These are phyloP conservation scores for Gephyroberyx darwinii DNA, from an alignment of 2,797 vertebrate species.

Conservation along the genomic window DNA sequence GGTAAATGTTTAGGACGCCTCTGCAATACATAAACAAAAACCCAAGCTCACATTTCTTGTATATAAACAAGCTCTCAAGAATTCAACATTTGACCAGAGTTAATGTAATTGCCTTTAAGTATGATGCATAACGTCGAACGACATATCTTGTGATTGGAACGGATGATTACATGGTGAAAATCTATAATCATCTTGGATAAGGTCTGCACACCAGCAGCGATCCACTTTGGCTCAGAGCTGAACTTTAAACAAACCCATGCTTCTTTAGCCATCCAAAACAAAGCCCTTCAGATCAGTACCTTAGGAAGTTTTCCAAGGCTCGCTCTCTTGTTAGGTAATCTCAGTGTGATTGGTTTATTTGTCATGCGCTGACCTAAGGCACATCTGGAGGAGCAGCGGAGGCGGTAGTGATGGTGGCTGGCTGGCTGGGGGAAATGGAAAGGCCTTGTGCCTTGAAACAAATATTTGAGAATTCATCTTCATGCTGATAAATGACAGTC, in stretches of 20 bases:
- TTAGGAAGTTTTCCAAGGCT: conserved; percentile 19
- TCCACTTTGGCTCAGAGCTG: conserved; percentile 18
- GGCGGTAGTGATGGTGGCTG: not conserved
- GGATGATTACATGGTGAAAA: conserved; percentile 48
- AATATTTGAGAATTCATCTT: not conserved
- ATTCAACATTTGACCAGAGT: conserved; percentile 35
- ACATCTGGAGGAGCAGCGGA: conserved; percentile 16
- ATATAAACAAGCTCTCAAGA: conserved; percentile 40
- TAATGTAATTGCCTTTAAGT: conserved; percentile 35
- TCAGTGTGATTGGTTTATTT: conserved; percentile 42
- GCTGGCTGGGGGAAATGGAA: too few species aligned
- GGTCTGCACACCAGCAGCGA: conserved; percentile 24
- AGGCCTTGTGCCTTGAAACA: not conserved
- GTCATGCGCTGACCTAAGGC: conserved; percentile 24
- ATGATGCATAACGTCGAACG: conserved; percentile 41
- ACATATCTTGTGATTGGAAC: conserved; percentile 36
- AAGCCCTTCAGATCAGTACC: conserved; percentile 29
- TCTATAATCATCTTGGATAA: conserved; percentile 42
- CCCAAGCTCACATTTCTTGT: conserved; percentile 35
- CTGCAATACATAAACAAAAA: conserved; percentile 51
- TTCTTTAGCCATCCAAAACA: conserved; percentile 29
- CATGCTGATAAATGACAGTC: not conserved
- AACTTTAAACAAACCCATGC: conserved; percentile 22
- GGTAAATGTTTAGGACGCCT: conserved; percentile 40
- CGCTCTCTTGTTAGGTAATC: conserved; percentile 17